Evolutionary conservation across 2,888 invertebrate genomes (phyloP), one percentile per base, ranked within the genome.

Genomic region (Lycophotia porphyrea): DNA sequence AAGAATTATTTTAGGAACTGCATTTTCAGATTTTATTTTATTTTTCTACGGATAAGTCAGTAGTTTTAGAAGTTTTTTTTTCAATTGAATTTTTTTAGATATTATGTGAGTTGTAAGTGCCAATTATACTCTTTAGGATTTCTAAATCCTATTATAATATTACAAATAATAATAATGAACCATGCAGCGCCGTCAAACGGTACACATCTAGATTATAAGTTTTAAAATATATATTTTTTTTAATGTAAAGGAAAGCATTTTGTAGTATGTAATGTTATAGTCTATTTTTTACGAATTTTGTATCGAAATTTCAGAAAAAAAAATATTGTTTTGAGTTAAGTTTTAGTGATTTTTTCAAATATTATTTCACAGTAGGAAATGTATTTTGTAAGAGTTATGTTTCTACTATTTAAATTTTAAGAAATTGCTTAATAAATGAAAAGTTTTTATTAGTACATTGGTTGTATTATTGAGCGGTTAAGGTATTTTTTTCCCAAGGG

Each of bases 101-200:
- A 34, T 47, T 27, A 77, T 81, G 64, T 68, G 76, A 69, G 82
- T 76, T 66, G 34, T 65, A 60, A 75, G 82, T 81, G 82, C 68
- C 82, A 77, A 77, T 67, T 27, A n/a, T 58, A 73, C 24, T 0
- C 27, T n/a, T 8, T 61, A 42, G 42, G 75, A 31, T 75, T 61
- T 52, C 11, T 0, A 63, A 36, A 36, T 60, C 27, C 27, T 58
- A 5, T 18, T 31, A 11, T 31, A 34, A 18, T 44, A 42, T 34
- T 49, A 63, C 0, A 36, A 55, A 36, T 27, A 49, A 34, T 76
- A 55, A 58, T 74, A 34, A 36, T 66, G 31, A 36, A 49, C 18
- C 49, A 55, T 81, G 81, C 84, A 84, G 84, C 84, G 49, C 84
- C 71, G 74, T 71, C 1, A 71, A 71, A 78, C 71, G 77, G 81